Evolutionary conservation across 2,113 vertebrate genomes (phyloP).

Genomic region (Anarhynchus alexandrinus): DNA sequence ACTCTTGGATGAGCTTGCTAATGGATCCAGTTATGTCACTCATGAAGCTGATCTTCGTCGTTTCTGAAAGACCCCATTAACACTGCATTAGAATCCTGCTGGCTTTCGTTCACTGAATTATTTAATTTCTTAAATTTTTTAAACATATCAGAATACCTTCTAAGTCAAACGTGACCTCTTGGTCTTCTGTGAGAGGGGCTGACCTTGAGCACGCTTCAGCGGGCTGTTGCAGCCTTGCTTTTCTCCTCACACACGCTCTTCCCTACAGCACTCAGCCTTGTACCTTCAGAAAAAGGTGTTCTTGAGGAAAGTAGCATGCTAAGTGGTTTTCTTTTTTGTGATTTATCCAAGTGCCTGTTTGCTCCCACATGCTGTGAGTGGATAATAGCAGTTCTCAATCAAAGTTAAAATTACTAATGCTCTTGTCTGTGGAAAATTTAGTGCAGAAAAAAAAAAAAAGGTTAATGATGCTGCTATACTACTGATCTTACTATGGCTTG

Average conservation of each 20-base stretch:
- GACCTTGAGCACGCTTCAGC: background rate
- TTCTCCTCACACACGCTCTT: background rate
- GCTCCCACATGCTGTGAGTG: conserved; percentile 47
- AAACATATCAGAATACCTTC: conserved; percentile 39
- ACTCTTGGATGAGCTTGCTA: conserved; percentile 1
- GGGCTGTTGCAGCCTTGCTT: background rate
- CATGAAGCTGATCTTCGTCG: background rate
- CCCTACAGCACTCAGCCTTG: background rate
- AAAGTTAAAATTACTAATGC: conserved; percentile 38
- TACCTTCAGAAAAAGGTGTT: conserved; percentile 35
- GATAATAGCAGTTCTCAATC: conserved; percentile 59
- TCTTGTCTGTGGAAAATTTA: conserved; percentile 48
- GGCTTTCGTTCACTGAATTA: conserved; percentile 37
- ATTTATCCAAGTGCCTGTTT: conserved; percentile 53
- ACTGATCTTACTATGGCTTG: conserved; percentile 5
- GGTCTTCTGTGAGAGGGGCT: background rate
- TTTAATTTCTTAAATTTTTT: conserved; percentile 53
- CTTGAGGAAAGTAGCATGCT: conserved; percentile 17
- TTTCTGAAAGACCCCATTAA: conserved; percentile 53
- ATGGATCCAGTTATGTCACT: background rate
- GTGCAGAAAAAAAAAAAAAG: background rate
- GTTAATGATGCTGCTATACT: conserved; percentile 2
- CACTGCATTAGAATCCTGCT: conserved; percentile 7
- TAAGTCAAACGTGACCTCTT: background rate
- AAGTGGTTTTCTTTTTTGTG: conserved; percentile 31